A percentile compares a stretch with the other conserved stretches of the same genome.
These are phyloP conservation scores for Zaprionus inermis DNA, from an alignment of 1,140 invertebrate species.

Conservation along the genomic window DNA sequence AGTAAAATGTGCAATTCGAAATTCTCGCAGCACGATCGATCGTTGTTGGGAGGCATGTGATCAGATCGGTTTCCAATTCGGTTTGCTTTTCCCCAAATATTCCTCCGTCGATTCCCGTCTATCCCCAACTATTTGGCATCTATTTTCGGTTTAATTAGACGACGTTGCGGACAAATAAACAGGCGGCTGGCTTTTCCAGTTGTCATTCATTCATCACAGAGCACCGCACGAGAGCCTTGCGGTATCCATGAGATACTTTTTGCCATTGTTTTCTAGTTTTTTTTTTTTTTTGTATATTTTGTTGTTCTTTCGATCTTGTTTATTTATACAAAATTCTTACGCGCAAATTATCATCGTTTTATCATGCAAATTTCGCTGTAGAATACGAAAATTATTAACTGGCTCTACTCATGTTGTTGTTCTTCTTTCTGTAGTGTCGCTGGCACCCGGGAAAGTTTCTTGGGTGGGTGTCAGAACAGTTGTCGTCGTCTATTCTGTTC, in stretches of 20 bases:
- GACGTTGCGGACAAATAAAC: constrained; percentile 20
- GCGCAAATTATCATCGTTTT: constrained; percentile 37
- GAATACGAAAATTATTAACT: constrained; percentile 62
- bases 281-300: not conserved
- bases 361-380: constrained; percentile 53
- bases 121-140: not conserved
- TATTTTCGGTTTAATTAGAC: constrained; percentile 46
- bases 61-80: constrained; percentile 8
- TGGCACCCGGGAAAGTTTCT: constrained; percentile 18
- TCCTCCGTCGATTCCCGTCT: not conserved
- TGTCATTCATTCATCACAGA: constrained; percentile 71
- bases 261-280: constrained; percentile 42
- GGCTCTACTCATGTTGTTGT: not conserved
- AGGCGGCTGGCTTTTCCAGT: constrained; percentile 53
- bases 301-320: constrained; percentile 10
- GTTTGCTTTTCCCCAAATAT: not conserved
- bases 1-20: not conserved
- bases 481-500: not conserved
- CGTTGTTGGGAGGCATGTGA: not conserved
- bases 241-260: constrained; percentile 55
- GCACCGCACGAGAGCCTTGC: constrained; percentile 14
- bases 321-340: constrained; percentile 27
- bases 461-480: constrained; percentile 42
- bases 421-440: constrained; percentile 19
- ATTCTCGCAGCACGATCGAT: not conserved